phyloP scores from a whole-genome alignment of 2,113 vertebrate genomes.

The Pteronura brasiliensis region DNA sequence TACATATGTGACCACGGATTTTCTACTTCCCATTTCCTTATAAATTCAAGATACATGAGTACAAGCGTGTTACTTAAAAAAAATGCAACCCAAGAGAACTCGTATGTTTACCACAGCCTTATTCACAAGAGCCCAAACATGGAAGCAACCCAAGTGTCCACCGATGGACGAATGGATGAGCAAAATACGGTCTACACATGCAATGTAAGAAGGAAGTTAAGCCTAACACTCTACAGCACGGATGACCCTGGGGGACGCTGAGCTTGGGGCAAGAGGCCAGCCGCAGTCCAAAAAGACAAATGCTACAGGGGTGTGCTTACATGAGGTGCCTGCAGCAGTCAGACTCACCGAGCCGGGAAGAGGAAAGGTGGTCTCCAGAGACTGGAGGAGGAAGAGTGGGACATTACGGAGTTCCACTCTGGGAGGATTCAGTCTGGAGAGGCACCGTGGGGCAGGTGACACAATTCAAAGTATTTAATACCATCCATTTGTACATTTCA shows the following conservation, averaged over 20 bases:
- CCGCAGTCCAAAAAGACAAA: not conserved
- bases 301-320: not conserved
- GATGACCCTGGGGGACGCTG: not conserved
- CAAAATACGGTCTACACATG: not conserved
- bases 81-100: not conserved
- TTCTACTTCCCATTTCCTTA: not conserved
- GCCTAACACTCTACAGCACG: not conserved
- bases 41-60: not conserved
- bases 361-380: not conserved
- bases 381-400: not conserved
- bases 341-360: no score
- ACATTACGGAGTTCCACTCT: not conserved
- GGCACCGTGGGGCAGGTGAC: accelerated
- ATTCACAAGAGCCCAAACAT: not conserved
- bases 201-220: not conserved
- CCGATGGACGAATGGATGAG: not conserved
- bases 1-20: no score
- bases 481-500: not conserved
- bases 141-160: not conserved
- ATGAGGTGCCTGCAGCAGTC: not conserved
- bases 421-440: not conserved
- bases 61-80: not conserved
- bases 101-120: not conserved
- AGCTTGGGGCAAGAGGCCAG: not conserved
- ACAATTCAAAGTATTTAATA: no score